A percentile compares a stretch with the other conserved stretches of the same genome.
These are phyloP conservation scores for Atethmia centrago DNA, from an alignment of 2,888 invertebrate species.

Conservation along the genomic window DNA sequence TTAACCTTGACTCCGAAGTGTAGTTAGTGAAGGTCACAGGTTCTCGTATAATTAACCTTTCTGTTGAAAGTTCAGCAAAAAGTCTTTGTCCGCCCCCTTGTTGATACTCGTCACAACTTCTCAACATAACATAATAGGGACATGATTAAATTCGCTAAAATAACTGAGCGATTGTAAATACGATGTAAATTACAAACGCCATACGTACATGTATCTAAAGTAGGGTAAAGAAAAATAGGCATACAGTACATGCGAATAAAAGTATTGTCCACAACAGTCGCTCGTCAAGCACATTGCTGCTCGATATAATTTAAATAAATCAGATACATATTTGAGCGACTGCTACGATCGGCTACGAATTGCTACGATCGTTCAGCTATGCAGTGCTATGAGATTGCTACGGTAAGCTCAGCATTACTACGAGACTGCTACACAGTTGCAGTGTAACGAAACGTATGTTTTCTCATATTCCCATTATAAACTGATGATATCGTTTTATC, in stretches of 20 bases:
- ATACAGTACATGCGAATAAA: too few relatives aligned
- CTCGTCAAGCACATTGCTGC: too few relatives aligned
- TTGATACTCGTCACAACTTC: background rate
- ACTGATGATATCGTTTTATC: background rate
- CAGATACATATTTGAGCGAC: background rate
- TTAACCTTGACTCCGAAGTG: background rate
- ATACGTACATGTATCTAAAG: background rate
- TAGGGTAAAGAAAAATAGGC: too few relatives aligned
- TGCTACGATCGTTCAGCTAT: background rate
- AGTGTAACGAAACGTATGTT: background rate
- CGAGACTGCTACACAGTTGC: background rate
- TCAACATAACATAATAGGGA: background rate
- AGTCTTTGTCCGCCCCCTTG: too few relatives aligned
- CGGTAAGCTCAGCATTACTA: too few relatives aligned
- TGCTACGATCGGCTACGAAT: background rate
- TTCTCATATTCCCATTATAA: background rate
- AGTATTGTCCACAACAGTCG: too few relatives aligned
- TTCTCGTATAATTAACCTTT: slow-evolving; percentile 6
- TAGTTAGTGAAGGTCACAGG: slow-evolving; percentile 1
- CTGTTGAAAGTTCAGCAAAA: slow-evolving; percentile 8
- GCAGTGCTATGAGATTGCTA: too few relatives aligned
- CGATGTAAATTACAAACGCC: background rate
- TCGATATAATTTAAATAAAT: background rate
- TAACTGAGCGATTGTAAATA: background rate
- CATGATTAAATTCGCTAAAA: background rate